Conservation (phyloP, 2,113 vertebrate genomes). For the Vicugna pacos region DNA sequence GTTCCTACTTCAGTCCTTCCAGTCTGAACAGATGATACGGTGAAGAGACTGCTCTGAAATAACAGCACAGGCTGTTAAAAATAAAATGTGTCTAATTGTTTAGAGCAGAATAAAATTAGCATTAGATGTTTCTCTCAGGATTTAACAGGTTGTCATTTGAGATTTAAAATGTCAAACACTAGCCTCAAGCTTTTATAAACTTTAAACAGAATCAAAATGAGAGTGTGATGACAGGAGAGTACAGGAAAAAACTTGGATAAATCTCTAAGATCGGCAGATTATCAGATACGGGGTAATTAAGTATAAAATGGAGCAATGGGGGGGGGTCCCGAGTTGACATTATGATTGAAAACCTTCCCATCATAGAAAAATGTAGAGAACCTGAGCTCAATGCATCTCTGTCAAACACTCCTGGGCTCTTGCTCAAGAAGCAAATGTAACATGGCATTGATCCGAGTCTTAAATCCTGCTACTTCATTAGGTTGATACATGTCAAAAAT, state of each 20-base stretch:
- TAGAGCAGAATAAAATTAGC: not conserved
- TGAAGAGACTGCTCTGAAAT: not conserved
- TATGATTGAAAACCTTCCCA: not conserved
- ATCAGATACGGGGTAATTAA: not conserved
- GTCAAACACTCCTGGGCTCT: not conserved
- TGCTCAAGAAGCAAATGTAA: not conserved
- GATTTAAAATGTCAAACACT: not conserved
- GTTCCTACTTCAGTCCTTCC: not conserved
- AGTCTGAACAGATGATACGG: not conserved
- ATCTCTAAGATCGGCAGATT: not conserved
- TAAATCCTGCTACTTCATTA: not conserved
- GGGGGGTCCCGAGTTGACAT: not conserved
- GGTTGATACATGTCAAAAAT: not conserved
- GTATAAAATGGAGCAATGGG: not conserved
- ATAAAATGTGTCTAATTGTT: not conserved
- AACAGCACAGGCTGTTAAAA: not conserved
- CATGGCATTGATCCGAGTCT: not conserved
- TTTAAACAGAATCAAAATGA: conserved; percentile 13
- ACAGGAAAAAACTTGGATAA: not conserved
- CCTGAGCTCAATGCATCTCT: not conserved
- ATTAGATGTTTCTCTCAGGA: not conserved
- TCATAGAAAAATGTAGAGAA: not conserved
- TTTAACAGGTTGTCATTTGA: not conserved
- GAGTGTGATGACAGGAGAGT: not conserved
- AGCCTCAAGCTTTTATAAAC: not conserved